phyloP scores from a whole-genome alignment of 2,888 invertebrate species.

The Hypomecis punctinalis region DNA sequence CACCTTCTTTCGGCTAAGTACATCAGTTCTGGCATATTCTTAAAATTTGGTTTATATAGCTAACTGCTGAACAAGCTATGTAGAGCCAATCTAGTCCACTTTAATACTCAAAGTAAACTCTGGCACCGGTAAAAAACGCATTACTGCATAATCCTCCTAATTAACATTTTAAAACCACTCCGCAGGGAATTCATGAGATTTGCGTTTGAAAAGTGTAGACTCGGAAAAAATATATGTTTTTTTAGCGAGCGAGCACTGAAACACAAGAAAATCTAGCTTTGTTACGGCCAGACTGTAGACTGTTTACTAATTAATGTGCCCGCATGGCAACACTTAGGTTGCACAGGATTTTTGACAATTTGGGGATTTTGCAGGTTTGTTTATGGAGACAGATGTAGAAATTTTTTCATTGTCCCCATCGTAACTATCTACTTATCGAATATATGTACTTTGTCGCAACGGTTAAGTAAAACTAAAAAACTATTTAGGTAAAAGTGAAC shows the following conservation, averaged over 20 bases:
- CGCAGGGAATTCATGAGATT: constrained; percentile 56
- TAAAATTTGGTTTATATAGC: too few relatives aligned
- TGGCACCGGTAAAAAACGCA: constrained; percentile 24
- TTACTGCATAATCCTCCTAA: constrained; percentile 48
- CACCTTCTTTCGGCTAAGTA: too few relatives aligned
- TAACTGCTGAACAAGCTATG: background rate
- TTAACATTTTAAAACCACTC: constrained; percentile 53
- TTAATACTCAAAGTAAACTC: constrained; percentile 13
- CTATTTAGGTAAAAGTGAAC: too few relatives aligned
- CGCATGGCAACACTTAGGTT: constrained; percentile 68
- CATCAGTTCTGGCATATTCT: too few relatives aligned
- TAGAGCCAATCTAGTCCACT: constrained; percentile 1
- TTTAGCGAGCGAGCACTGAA: constrained; percentile 46
- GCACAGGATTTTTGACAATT: constrained; percentile 40
- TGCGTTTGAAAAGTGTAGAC: constrained; percentile 54
- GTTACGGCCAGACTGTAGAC: constrained; percentile 70
- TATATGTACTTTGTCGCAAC: background rate
- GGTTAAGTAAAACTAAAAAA: background rate
- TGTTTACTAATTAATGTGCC: constrained; percentile 82
- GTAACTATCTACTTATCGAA: background rate
- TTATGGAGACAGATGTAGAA: background rate
- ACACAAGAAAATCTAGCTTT: constrained; percentile 70
- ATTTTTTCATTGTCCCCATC: too few relatives aligned
- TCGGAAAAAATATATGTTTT: constrained; percentile 52
- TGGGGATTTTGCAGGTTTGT: background rate